phyloP scores from a whole-genome alignment of 2,797 vertebrate species.

The Sebastes diaconus region DNA sequence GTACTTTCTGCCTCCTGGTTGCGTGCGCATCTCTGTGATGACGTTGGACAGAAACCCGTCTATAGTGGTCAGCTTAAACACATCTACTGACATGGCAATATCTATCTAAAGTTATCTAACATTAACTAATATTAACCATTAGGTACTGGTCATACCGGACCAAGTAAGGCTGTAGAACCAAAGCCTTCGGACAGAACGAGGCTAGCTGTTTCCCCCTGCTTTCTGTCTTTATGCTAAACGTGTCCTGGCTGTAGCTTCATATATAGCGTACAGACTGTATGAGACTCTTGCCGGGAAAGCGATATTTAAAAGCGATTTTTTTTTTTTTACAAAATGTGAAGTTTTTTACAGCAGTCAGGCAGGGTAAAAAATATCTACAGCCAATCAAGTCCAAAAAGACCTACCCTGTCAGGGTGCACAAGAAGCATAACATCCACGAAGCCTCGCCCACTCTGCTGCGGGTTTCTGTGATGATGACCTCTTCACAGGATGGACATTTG shows the following conservation, averaged over 20 bases:
- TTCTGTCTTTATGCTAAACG: too few species aligned
- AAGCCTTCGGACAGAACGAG: background rate
- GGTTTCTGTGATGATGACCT: conserved; percentile 59
- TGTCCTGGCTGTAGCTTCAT: background rate
- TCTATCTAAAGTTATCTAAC: too few species aligned
- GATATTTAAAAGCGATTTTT: too few species aligned
- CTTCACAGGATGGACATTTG: conserved; percentile 68
- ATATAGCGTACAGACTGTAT: background rate
- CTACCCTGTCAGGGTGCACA: conserved; percentile 62
- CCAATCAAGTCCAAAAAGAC: background rate
- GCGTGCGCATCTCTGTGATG: background rate
- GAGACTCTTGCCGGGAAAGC: background rate
- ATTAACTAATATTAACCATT: background rate
- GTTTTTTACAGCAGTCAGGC: too few species aligned
- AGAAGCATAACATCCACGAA: conserved; percentile 45
- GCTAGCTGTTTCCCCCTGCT: too few species aligned
- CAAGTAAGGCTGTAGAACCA: background rate
- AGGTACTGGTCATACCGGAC: background rate
- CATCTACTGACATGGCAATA: background rate
- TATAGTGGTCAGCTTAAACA: background rate
- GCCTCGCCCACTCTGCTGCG: conserved; percentile 18
- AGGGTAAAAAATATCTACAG: background rate
- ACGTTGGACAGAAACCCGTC: too few species aligned
- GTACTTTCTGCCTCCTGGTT: too few species aligned
- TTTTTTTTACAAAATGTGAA: too few species aligned